phyloP scores from a whole-genome alignment of 1,140 invertebrate genomes.

The Tenebrio molitor region DNA sequence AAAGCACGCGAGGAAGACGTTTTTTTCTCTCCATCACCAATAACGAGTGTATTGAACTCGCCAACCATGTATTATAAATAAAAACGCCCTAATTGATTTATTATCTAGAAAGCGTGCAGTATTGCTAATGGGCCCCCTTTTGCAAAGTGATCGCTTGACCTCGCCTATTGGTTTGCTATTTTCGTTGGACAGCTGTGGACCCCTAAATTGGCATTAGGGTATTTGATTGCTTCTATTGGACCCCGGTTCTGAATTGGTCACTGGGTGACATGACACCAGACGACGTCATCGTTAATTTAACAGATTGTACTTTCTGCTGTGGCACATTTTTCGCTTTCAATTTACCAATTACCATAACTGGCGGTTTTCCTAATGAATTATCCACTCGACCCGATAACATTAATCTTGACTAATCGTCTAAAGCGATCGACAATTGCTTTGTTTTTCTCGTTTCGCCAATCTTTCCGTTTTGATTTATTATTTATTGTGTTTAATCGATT shows the following conservation, averaged over 20 bases:
- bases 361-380: constrained; percentile 4
- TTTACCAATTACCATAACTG: not conserved
- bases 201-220: constrained; percentile 22
- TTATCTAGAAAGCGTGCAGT: constrained; percentile 42
- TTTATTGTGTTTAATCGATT: constrained; percentile 36
- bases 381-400: not conserved
- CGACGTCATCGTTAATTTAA: not conserved
- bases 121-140: constrained; percentile 37
- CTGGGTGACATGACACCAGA: not conserved
- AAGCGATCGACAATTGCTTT: constrained; percentile 33
- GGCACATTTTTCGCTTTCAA: constrained; percentile 3
- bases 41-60: constrained; percentile 38
- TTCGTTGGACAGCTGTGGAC: constrained; percentile 30
- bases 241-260: not conserved
- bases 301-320: constrained; percentile 1
- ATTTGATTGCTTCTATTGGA: constrained; percentile 32
- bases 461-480: constrained; percentile 29
- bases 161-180: constrained; percentile 36
- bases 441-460: constrained; percentile 29
- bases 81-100: constrained; percentile 45
- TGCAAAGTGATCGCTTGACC: constrained; percentile 39
- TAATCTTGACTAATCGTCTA: constrained; percentile 27
- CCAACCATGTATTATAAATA: constrained; percentile 35
- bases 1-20: constrained; percentile 26
- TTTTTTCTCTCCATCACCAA: constrained; percentile 32